phyloP scores from a whole-genome alignment of 2,888 invertebrate species.

The Toxonevra muliebris region DNA sequence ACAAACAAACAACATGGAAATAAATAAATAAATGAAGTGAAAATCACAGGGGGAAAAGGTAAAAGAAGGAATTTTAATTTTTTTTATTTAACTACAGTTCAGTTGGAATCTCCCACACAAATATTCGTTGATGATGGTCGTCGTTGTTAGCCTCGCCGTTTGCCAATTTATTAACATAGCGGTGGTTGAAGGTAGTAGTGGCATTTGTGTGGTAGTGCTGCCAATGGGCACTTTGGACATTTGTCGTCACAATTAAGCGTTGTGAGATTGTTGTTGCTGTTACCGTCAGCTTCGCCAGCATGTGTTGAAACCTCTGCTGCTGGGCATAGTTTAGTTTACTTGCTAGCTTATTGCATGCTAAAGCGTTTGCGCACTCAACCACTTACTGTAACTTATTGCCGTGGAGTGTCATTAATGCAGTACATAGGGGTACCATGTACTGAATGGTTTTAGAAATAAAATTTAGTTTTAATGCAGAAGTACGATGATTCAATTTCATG shows the following conservation, averaged over 20 bases:
- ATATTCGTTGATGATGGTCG: not conserved
- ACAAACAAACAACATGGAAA: not conserved
- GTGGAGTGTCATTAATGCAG: not conserved
- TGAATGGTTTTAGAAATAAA: no score
- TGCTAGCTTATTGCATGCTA: constrained; percentile 9
- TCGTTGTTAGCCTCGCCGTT: not conserved
- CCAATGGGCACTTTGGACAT: constrained; percentile 20
- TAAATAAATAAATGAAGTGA: not conserved
- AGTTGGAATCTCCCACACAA: not conserved
- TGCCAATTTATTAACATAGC: not conserved
- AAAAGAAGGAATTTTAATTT: not conserved
- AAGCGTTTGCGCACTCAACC: constrained; percentile 30
- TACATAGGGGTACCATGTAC: no score
- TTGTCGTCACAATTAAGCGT: constrained; percentile 33
- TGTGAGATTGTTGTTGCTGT: no score
- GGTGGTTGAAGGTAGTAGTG: constrained; percentile 13
- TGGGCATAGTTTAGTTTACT: not conserved
- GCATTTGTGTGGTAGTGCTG: not conserved
- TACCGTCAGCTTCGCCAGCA: not conserved
- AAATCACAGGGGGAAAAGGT: not conserved
- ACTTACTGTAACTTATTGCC: not conserved
- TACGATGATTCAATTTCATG: no score
- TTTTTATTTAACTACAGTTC: not conserved
- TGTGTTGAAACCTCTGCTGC: not conserved
- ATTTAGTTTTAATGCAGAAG: no score